These are phyloP conservation scores for Python bivittatus DNA, from an alignment of 2,113 vertebrate genomes.

Conservation along the genomic window DNA sequence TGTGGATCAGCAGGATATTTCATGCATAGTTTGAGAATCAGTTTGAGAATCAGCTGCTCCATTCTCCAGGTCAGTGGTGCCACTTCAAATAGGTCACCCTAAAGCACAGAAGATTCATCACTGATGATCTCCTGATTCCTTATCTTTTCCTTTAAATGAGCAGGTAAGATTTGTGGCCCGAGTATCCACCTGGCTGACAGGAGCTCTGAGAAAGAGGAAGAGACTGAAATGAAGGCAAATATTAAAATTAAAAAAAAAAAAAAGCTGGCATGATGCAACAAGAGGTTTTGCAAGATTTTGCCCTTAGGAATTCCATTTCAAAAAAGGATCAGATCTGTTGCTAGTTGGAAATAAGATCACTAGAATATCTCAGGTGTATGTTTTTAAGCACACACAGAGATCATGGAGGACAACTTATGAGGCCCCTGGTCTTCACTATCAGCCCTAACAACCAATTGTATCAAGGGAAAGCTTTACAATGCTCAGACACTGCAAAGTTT, in stretches of 20 bases:
- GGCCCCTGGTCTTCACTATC: not conserved
- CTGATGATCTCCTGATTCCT: slow-evolving; percentile 65
- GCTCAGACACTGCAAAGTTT: too few relatives aligned
- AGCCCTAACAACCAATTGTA: too few relatives aligned
- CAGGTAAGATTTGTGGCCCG: slow-evolving; percentile 57
- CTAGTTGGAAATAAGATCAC: too few relatives aligned
- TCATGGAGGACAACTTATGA: too few relatives aligned
- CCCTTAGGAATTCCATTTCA: not conserved
- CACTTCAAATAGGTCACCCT: slow-evolving; percentile 79
- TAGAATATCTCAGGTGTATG: too few relatives aligned
- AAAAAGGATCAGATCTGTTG: not conserved
- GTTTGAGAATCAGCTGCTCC: slow-evolving; percentile 61
- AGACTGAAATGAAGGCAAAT: not conserved
- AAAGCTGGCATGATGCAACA: not conserved
- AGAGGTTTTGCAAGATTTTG: not conserved
- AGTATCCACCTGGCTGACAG: not conserved
- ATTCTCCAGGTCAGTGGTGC: slow-evolving; percentile 70
- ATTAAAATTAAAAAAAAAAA: not conserved
- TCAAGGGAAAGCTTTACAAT: too few relatives aligned
- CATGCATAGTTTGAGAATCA: slow-evolving; percentile 58
- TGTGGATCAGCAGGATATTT: slow-evolving; percentile 72
- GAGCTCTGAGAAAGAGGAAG: not conserved
- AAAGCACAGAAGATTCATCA: slow-evolving; percentile 61
- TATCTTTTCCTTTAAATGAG: slow-evolving; percentile 74
- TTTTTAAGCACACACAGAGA: too few relatives aligned